Conservation (phyloP, 2,797 vertebrate genomes). For the Oophaga sylvatica region DNA sequence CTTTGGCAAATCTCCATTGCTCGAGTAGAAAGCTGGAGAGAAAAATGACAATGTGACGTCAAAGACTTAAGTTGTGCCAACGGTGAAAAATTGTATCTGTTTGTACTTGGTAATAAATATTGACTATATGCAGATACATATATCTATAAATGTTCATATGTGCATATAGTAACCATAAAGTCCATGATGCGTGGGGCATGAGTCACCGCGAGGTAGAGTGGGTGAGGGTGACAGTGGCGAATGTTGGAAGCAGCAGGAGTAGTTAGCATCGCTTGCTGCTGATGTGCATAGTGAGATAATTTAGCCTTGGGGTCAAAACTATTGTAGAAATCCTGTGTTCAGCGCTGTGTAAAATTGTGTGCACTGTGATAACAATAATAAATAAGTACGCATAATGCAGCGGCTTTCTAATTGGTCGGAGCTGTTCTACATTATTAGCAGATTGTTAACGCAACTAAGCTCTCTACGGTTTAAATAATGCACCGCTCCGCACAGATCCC, state of each 20-base stretch:
- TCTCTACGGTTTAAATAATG: constrained; percentile 4
- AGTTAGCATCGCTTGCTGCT: background rate
- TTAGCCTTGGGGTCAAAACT: constrained; percentile 16
- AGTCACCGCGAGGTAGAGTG: constrained; percentile 1
- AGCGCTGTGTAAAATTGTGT: constrained; percentile 27
- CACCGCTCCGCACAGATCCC: background rate
- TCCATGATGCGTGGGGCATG: background rate
- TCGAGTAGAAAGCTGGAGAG: no score
- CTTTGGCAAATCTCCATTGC: background rate
- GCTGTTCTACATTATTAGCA: constrained; percentile 1
- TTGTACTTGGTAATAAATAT: background rate
- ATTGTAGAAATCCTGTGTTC: constrained; percentile 18
- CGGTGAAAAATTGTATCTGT: background rate
- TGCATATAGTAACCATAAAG: background rate
- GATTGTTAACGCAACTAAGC: background rate
- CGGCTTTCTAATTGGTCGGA: background rate
- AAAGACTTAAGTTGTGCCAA: no score
- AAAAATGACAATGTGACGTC: no score
- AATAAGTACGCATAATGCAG: constrained; percentile 10
- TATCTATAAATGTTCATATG: no score
- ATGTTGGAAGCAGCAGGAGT: constrained; percentile 19
- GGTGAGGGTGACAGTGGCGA: constrained; percentile 4
- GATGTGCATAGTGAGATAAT: constrained; percentile 7
- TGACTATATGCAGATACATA: no score
- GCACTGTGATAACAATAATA: constrained; percentile 24